These are phyloP conservation scores for Colius striatus DNA, from an alignment of 2,113 vertebrate genomes.

Conservation along the genomic window DNA sequence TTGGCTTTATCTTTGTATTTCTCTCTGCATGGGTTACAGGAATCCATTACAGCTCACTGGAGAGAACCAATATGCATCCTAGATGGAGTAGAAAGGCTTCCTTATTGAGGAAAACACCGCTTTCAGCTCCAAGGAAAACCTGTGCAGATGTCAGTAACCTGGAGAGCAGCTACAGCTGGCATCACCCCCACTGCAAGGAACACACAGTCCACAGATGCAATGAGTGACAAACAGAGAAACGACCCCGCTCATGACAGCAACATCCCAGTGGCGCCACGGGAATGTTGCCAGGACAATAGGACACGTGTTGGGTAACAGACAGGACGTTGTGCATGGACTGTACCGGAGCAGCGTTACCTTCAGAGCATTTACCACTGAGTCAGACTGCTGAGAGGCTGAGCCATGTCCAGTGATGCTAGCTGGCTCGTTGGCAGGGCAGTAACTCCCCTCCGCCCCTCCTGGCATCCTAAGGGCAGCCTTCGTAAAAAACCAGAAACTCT, in stretches of 20 bases:
- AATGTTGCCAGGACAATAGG: conserved; percentile 53
- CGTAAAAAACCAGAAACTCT: conserved; percentile 81
- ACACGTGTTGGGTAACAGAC: conserved; percentile 58
- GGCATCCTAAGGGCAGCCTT: conserved; percentile 82
- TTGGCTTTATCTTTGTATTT: neutral
- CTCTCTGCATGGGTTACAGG: neutral
- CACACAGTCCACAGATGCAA: conserved; percentile 55
- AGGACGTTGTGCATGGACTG: conserved; percentile 50
- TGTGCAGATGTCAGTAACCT: neutral
- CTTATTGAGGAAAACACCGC: neutral
- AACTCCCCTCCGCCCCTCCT: conserved; percentile 82
- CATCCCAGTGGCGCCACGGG: conserved; percentile 11
- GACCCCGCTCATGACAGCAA: neutral
- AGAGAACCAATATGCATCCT: neutral
- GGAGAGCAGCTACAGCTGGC: neutral
- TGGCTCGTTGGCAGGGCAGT: conserved; percentile 79
- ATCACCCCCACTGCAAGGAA: neutral
- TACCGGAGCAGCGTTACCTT: conserved; percentile 77
- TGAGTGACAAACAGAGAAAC: conserved; percentile 59
- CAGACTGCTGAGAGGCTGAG: conserved; percentile 81
- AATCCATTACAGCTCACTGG: neutral
- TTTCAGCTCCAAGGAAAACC: neutral
- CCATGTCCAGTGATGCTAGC: conserved; percentile 80
- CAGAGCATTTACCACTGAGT: conserved; percentile 84
- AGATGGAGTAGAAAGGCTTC: neutral